phyloP scores from a whole-genome alignment of 2,888 invertebrate species.

The Sphaerolaimus hirsutus region DNA sequence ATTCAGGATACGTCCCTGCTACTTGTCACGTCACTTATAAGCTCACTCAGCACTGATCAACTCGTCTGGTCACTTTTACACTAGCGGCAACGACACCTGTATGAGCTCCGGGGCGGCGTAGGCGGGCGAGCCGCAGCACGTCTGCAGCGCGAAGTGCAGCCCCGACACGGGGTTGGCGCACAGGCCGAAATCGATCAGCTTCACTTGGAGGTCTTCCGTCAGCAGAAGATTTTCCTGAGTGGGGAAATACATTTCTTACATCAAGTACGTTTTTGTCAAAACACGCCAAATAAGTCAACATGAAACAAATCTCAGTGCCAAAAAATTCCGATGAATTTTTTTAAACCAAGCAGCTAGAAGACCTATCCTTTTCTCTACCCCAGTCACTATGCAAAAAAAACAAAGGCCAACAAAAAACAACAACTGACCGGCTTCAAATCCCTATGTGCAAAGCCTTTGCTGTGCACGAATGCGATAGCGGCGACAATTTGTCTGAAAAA shows the following conservation, averaged over 20 bases:
- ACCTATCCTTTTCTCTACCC: background rate
- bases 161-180: constrained; percentile 41
- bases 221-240: constrained; percentile 49
- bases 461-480: constrained; percentile 51
- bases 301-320: background rate
- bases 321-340: constrained; percentile 1
- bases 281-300: background rate
- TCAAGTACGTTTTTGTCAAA: background rate
- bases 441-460: constrained; percentile 49
- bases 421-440: constrained; percentile 50
- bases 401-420: background rate
- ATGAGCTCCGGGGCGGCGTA: constrained; percentile 34
- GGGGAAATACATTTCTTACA: background rate
- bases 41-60: too few relatives aligned
- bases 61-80: too few relatives aligned
- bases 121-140: constrained; percentile 30
- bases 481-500: constrained; percentile 54
- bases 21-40: too few relatives aligned
- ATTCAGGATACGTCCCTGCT: too few relatives aligned
- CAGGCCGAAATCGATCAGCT: constrained; percentile 57
- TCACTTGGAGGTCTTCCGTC: constrained; percentile 46
- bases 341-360: background rate
- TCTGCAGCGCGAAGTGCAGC: constrained; percentile 12
- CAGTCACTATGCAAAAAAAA: background rate
- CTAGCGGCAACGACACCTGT: constrained; percentile 17